Evolutionary conservation across 2,113 vertebrate genomes (phyloP).

Genomic region (Myrmecobius fasciatus): DNA sequence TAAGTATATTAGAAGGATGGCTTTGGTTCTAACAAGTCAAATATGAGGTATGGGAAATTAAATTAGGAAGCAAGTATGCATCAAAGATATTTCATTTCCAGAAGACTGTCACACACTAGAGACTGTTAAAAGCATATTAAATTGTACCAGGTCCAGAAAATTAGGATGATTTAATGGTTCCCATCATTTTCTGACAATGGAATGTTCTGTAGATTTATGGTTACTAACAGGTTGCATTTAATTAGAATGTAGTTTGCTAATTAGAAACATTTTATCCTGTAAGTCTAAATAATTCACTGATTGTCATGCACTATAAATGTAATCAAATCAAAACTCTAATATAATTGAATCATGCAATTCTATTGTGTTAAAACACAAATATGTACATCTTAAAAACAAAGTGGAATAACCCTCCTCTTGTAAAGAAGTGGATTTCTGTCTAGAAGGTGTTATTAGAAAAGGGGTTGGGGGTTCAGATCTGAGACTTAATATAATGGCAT

Average conservation of each 20-base stretch:
- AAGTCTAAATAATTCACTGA: neutral
- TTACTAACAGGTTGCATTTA: constrained; percentile 44
- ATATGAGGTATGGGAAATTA: neutral
- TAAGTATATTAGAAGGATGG: neutral
- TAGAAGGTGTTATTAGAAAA: neutral
- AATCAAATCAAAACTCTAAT: neutral
- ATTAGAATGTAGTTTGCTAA: constrained; percentile 33
- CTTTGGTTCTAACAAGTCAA: constrained; percentile 25
- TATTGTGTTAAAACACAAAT: neutral
- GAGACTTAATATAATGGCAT: neutral
- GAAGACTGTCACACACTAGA: constrained; percentile 19
- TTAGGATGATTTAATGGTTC: neutral
- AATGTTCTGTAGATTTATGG: constrained; percentile 46
- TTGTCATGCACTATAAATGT: neutral
- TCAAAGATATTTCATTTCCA: constrained; percentile 1
- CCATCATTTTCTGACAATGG: constrained; percentile 22
- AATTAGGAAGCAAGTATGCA: neutral
- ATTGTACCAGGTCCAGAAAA: constrained; percentile 18
- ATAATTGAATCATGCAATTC: neutral
- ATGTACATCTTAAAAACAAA: neutral
- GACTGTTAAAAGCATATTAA: neutral
- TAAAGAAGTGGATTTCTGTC: neutral
- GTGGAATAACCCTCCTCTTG: neutral
- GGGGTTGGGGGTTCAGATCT: neutral
- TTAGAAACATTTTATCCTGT: neutral